phyloP scores from a whole-genome alignment of 2,888 invertebrate genomes.

The Lottia scabra region DNA sequence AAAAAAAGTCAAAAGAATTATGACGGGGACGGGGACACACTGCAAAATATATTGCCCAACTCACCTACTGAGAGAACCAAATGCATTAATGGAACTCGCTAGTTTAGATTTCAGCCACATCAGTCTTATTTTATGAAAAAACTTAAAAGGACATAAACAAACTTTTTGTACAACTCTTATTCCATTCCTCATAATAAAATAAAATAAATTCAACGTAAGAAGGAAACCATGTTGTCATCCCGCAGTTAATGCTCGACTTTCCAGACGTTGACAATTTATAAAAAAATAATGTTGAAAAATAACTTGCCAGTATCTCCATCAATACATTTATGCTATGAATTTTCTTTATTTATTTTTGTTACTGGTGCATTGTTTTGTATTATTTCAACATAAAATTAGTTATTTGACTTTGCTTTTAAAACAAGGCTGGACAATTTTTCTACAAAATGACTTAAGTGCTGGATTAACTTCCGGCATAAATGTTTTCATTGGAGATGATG shows the following conservation, averaged over 20 bases:
- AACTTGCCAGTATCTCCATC: too few relatives aligned
- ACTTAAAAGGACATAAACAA: conserved; percentile 33
- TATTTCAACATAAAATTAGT: too few relatives aligned
- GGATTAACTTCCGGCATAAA: conserved; percentile 8
- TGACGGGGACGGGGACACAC: too few relatives aligned
- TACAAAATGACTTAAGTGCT: background rate
- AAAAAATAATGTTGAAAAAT: too few relatives aligned
- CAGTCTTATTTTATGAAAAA: conserved; percentile 34
- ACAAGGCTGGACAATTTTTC: too few relatives aligned
- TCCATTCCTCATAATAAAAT: conserved; percentile 38
- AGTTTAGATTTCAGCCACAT: conserved; percentile 50
- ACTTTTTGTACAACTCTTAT: conserved; percentile 27
- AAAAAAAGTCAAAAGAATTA: too few relatives aligned
- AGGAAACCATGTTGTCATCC: background rate
- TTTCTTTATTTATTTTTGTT: too few relatives aligned
- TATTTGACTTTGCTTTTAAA: too few relatives aligned
- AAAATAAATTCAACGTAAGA: background rate
- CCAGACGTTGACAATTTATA: conserved; percentile 71
- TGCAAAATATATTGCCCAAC: background rate
- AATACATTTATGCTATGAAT: too few relatives aligned
- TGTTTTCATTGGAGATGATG: conserved; percentile 19
- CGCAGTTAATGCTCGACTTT: conserved; percentile 21
- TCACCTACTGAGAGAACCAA: conserved; percentile 52
- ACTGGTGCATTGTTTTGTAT: too few relatives aligned
- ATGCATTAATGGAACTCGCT: conserved; percentile 37